Percentiles rank a stretch among this genome's conserved stretches.
phyloP scores from a whole-genome alignment of 2,888 invertebrate genomes.

The Orthosia gothica region DNA sequence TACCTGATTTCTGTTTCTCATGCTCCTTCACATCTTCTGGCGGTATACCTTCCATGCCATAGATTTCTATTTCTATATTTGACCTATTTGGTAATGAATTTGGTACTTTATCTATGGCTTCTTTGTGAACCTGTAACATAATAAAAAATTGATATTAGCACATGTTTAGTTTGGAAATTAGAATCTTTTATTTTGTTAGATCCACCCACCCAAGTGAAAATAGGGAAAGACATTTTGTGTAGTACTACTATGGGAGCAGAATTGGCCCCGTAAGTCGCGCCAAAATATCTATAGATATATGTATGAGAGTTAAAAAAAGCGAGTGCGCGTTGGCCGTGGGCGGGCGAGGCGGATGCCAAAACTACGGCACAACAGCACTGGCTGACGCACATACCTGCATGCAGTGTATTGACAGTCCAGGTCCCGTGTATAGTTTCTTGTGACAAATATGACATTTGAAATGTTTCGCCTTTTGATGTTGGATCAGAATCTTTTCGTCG shows the following conservation, averaged over 20 bases:
- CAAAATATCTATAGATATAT: conserved; percentile 86
- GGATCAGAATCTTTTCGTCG: conserved; percentile 99
- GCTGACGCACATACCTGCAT: conserved; percentile 96
- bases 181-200: neutral
- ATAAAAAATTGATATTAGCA: conserved; percentile 38
- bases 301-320: conserved; percentile 83
- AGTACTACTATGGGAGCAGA: conserved; percentile 78
- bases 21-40: conserved; percentile 98
- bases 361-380: conserved; percentile 75
- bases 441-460: conserved; percentile 99
- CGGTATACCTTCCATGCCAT: conserved; percentile 99
- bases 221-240: conserved; percentile 77
- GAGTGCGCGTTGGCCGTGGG: conserved; percentile 83
- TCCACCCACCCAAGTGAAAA: conserved; percentile 72
- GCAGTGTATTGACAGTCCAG: conserved; percentile 99
- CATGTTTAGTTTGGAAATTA: conserved; percentile 15
- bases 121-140: conserved; percentile 97
- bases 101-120: conserved; percentile 99
- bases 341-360: conserved; percentile 83
- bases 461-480: conserved; percentile 99
- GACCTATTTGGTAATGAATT: conserved; percentile 99
- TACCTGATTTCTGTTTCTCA: conserved; percentile 96
- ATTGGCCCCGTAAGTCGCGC: conserved; percentile 80
- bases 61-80: conserved; percentile 99
- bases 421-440: conserved; percentile 99